phyloP scores from a whole-genome alignment of 2,797 vertebrate species.

The Dryobates pubescens region DNA sequence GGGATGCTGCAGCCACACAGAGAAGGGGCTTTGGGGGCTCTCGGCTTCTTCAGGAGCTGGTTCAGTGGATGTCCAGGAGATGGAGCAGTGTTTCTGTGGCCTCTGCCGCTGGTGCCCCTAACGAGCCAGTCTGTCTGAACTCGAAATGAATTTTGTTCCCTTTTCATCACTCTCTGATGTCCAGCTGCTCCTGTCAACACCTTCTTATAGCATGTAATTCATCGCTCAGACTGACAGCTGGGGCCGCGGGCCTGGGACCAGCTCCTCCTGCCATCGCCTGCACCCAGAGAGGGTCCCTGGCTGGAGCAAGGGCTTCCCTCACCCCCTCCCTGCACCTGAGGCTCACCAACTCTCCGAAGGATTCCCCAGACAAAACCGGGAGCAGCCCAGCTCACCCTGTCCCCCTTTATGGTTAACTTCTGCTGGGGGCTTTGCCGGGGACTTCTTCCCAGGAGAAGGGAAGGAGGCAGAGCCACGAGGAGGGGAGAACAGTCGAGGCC shows the following conservation, averaged over 20 bases:
- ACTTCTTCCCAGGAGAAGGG: background rate
- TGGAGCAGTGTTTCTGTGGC: slow-evolving; percentile 72
- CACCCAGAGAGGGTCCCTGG: slow-evolving; percentile 79
- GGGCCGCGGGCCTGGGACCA: slow-evolving; percentile 89
- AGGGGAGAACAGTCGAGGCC: background rate
- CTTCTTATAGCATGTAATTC: slow-evolving; percentile 95
- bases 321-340: slow-evolving; percentile 59
- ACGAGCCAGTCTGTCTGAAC: slow-evolving; percentile 85
- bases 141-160: slow-evolving; percentile 93
- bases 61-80: slow-evolving; percentile 71
- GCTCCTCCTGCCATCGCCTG: slow-evolving; percentile 89
- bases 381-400: background rate
- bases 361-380: background rate
- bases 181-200: slow-evolving; percentile 99
- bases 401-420: background rate
- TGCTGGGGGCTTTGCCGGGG: background rate
- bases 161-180: slow-evolving; percentile 94
- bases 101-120: slow-evolving; percentile 73
- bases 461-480: background rate
- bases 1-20: background rate
- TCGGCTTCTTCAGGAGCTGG: background rate
- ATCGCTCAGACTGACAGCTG: slow-evolving; percentile 94
- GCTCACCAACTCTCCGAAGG: slow-evolving; percentile 53
- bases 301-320: slow-evolving; percentile 81
- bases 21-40: background rate